Evolutionary conservation across 2,113 vertebrate genomes (phyloP), one percentile per base, ranked within the genome.

Genomic region (Scytalopus superciliaris): DNA sequence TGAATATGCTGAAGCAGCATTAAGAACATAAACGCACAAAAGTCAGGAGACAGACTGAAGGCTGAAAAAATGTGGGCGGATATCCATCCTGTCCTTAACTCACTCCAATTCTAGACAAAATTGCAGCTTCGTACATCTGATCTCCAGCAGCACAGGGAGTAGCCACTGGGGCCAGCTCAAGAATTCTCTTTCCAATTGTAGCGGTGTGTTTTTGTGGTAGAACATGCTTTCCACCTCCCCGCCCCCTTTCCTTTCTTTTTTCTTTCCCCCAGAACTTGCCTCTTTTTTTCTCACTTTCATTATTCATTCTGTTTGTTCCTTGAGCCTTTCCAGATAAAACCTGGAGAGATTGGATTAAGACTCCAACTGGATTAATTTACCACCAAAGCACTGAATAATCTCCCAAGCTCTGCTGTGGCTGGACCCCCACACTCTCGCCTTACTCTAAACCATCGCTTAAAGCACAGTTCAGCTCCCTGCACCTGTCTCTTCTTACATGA

Each of bases 11-110:
- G 70, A 72, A 96, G 89, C 49, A 77, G 72, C 93, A 60, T 47
- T 78, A 85, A 87, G 88, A 89, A 89, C 2, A 83, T 45, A 85
- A 96, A 75, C 84, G 75, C 80, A 75, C 81, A 40, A 21, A 92
- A 93, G 86, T 91, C 87, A 93, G 86, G 87, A 95, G 94, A 84
- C 89, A 72, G 85, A 87, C 53, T 60, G 56, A 95, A 81, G 77
- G 69, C 93, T 84, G 92, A 89, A 85, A 93, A 92, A 90, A 84
- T 78, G 93, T 88, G 93, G 95, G 94, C n/a, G 49, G 94, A 68
- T 88, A 92, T 96, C 92, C 96, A 96, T 87, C 89, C 91, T 94
- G 95, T 94, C 97, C 94, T 95, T 68, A 95, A 57, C 95, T 94
- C 88, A 93, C 94, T 97, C 93, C 92, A 89, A 73, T 76, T 88